Evolutionary conservation across 2,888 invertebrate genomes (phyloP).

Genomic region (Drosophila formosana): DNA sequence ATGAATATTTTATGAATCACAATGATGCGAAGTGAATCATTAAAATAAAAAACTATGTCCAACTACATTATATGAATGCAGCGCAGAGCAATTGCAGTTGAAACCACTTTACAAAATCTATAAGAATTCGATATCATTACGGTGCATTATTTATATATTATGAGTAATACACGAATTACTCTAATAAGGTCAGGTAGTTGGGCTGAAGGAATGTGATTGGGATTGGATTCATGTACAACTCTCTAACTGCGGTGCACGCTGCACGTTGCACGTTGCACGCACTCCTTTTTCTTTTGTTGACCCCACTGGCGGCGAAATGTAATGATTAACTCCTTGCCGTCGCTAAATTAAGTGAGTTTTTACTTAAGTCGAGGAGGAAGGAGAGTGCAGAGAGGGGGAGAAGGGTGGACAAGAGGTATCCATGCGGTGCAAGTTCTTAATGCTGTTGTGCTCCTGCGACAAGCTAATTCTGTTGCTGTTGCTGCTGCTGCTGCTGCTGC

Average conservation of each 20-base stretch:
- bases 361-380: constrained; percentile 44
- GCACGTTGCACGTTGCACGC: constrained; percentile 53
- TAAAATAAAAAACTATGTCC: no score
- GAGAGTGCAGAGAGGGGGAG: not conserved
- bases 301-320: constrained; percentile 61
- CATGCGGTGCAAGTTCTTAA: constrained; percentile 49
- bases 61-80: not conserved
- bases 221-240: constrained; percentile 8
- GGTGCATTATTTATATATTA: not conserved
- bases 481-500: constrained; percentile 22
- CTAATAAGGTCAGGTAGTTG: constrained; percentile 14
- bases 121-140: not conserved
- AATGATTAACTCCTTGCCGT: constrained; percentile 78
- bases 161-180: not conserved
- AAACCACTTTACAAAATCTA: not conserved
- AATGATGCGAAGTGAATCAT: not conserved
- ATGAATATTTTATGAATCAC: not conserved
- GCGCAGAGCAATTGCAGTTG: not conserved
- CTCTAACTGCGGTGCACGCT: constrained; percentile 7
- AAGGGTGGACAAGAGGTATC: not conserved
- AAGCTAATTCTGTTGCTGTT: constrained; percentile 53
- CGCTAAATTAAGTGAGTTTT: constrained; percentile 82
- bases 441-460: constrained; percentile 60
- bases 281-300: constrained; percentile 41
- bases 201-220: constrained; percentile 8